phyloP scores from a whole-genome alignment of 2,113 vertebrate genomes.

The Meriones unguiculatus region DNA sequence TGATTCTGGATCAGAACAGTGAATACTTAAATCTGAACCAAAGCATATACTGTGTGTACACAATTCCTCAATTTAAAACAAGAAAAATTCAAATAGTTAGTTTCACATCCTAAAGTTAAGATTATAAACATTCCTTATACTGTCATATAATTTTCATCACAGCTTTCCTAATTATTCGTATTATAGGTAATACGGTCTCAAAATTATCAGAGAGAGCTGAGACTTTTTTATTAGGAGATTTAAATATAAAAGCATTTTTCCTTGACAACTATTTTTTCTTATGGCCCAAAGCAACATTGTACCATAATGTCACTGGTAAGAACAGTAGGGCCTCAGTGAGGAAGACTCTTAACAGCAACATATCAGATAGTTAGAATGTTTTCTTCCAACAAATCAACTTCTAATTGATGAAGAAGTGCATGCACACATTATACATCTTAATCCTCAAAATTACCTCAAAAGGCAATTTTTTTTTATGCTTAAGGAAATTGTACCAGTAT shows the following conservation, averaged over 20 bases:
- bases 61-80: not conserved
- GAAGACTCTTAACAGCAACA: rapidly evolving
- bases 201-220: not conserved
- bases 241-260: not conserved
- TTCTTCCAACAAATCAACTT: not conserved
- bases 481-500: not conserved
- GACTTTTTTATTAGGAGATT: not conserved
- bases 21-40: not conserved
- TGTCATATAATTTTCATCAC: not conserved
- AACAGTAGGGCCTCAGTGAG: not conserved
- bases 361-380: not conserved
- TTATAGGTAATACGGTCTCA: not conserved
- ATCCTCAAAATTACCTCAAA: not conserved
- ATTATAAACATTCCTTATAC: not conserved
- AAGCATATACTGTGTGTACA: not conserved
- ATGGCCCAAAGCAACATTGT: not conserved
- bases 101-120: not conserved
- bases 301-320: not conserved
- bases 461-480: not conserved
- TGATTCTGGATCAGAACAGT: not conserved
- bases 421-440: not conserved
- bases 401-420: not conserved
- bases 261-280: not conserved
- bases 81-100: not conserved
- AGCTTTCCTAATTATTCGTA: not conserved